phyloP scores from a whole-genome alignment of 2,113 vertebrate genomes.

The Eonycteris spelaea region DNA sequence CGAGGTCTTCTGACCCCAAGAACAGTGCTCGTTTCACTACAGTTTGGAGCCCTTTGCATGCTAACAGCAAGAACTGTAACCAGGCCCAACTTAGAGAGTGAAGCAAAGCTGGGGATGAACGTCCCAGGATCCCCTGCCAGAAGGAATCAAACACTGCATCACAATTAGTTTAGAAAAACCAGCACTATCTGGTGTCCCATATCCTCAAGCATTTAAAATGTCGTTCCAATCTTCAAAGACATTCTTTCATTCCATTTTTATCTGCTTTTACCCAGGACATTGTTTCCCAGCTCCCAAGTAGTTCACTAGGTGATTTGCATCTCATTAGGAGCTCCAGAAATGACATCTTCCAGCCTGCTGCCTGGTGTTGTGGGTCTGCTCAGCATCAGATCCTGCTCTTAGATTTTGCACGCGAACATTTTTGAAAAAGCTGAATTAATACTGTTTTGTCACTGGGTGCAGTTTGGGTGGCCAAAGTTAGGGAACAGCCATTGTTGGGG shows the following conservation, averaged over 20 bases:
- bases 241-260: conserved; percentile 49
- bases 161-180: conserved; percentile 46
- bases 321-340: conserved; percentile 47
- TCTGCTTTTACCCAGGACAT: conserved; percentile 59
- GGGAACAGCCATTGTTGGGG: background rate
- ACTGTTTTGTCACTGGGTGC: background rate
- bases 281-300: conserved; percentile 29
- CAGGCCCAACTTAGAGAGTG: background rate
- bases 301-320: conserved; percentile 65
- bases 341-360: background rate
- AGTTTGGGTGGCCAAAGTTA: background rate
- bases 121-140: background rate
- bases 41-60: background rate
- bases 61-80: background rate
- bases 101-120: background rate
- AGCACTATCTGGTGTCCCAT: conserved; percentile 41
- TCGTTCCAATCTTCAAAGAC: conserved; percentile 51
- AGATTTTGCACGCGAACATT: conserved; percentile 6
- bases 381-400: conserved; percentile 30
- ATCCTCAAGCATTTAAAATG: conserved; percentile 49
- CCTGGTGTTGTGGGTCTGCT: background rate
- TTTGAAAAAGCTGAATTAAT: conserved; percentile 44
- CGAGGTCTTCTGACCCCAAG: background rate
- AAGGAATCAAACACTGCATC: conserved; percentile 34
- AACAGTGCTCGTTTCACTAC: background rate